Conservation (phyloP, 2,797 vertebrate genomes). For the Furcifer pardalis region DNA sequence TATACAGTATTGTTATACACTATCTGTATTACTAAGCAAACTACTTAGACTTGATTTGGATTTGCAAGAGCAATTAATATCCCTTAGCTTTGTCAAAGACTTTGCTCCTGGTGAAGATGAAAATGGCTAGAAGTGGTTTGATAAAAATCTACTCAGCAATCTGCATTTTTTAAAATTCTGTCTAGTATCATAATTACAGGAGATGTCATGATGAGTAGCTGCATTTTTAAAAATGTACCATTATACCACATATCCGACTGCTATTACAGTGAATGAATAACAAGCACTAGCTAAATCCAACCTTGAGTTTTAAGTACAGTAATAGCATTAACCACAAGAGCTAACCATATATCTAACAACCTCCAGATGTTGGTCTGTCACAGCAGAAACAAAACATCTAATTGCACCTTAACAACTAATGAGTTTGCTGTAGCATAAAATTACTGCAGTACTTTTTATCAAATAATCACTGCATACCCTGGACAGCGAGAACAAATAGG, state of each 20-base stretch:
- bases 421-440: not conserved
- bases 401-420: not conserved
- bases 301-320: not conserved
- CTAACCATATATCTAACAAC: not conserved
- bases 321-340: not conserved
- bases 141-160: not conserved
- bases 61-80: not conserved
- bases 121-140: not conserved
- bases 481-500: no score
- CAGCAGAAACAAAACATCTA: not conserved
- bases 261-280: not conserved
- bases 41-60: no score
- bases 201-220: not conserved
- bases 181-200: not conserved
- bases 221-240: not conserved
- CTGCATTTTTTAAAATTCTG: not conserved
- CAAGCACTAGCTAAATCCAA: not conserved
- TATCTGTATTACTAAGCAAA: no score
- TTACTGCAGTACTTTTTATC: not conserved
- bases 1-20: not conserved
- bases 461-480: not conserved
- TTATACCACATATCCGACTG: not conserved
- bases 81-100: not conserved
- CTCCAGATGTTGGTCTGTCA: not conserved
- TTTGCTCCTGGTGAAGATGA: not conserved